These are phyloP conservation scores for Hylaeus anthracinus DNA, from an alignment of 1,140 invertebrate species.

Conservation along the genomic window DNA sequence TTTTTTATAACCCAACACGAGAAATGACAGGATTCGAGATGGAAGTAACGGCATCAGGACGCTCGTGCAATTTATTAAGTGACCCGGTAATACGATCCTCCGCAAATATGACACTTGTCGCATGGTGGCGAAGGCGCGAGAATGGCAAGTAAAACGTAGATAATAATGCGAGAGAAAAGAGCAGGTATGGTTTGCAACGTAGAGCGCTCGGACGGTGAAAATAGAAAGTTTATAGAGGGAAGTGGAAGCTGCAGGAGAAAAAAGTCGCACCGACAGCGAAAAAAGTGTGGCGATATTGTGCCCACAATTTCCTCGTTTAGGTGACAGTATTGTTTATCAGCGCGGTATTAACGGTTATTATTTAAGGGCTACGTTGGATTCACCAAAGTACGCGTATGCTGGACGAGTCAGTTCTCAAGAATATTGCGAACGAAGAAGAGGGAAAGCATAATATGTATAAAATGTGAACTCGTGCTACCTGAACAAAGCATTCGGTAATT, in stretches of 20 bases:
- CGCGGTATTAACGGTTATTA: conserved; percentile 33
- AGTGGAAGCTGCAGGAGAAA: not conserved
- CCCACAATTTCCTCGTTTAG: conserved; percentile 39
- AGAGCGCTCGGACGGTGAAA: conserved; percentile 18
- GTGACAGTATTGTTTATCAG: conserved; percentile 36
- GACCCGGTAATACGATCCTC: conserved; percentile 12
- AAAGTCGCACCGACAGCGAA: not conserved
- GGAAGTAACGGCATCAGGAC: not conserved
- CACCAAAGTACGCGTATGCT: not conserved
- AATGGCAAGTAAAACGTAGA: conserved; percentile 18
- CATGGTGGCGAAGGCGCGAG: no score
- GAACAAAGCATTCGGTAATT: no score
- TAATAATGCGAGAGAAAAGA: conserved; percentile 18
- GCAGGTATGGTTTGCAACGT: not conserved
- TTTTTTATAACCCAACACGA: no score
- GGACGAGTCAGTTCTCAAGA: not conserved
- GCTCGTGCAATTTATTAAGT: conserved; percentile 18
- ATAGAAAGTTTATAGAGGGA: conserved; percentile 47
- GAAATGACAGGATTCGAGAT: not conserved
- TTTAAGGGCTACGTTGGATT: conserved; percentile 2
- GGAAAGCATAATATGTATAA: no score
- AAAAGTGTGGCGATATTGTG: conserved; percentile 27
- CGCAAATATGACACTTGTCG: conserved; percentile 37
- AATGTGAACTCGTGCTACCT: no score
- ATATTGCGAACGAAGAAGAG: no score